Evolutionary conservation across 2,113 vertebrate genomes (phyloP).

Genomic region (Megatriorchis doriae): DNA sequence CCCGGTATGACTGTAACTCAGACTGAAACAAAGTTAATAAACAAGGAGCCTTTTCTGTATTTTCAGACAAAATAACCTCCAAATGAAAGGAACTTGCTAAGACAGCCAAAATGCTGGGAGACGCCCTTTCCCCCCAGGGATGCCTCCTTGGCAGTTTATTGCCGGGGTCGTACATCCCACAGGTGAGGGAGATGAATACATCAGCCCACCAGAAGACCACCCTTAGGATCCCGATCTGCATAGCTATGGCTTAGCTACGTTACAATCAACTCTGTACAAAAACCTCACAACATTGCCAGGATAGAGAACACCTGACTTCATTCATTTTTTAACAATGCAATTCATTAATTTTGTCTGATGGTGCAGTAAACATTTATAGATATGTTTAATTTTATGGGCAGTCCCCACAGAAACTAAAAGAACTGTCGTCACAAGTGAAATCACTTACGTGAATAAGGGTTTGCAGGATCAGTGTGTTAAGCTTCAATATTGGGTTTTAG

Average conservation of each 20-base stretch:
- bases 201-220: background rate
- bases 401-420: background rate
- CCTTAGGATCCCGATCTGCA: background rate
- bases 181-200: background rate
- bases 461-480: background rate
- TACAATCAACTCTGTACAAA: background rate
- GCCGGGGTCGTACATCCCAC: too few species aligned
- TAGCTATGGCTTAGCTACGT: background rate
- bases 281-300: background rate
- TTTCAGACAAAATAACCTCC: background rate
- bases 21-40: background rate
- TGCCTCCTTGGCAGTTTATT: background rate
- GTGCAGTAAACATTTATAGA: background rate
- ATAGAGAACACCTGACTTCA: background rate
- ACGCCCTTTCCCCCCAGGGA: accelerated
- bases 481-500: background rate
- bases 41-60: background rate
- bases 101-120: background rate
- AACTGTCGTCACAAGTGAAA: background rate
- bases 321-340: background rate
- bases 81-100: background rate
- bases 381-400: background rate
- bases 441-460: background rate
- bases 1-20: background rate
- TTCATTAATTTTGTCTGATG: background rate